These are phyloP conservation scores for Natrix natrix DNA, from an alignment of 2,797 vertebrate species.

Conservation along the genomic window DNA sequence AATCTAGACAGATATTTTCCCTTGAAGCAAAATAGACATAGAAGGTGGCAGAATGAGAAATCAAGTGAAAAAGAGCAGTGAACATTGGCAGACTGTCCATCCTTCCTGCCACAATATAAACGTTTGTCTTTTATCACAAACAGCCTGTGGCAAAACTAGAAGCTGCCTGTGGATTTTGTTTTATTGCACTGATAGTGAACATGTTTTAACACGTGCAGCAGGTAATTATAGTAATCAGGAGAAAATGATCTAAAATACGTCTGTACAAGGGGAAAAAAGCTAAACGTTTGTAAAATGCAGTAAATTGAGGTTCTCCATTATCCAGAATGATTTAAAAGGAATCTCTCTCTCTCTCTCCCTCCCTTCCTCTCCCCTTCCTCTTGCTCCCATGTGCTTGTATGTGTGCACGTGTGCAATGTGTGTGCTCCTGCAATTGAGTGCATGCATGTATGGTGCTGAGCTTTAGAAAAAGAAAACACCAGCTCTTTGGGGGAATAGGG, in stretches of 20 bases:
- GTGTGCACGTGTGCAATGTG: neutral
- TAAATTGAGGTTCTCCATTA: neutral
- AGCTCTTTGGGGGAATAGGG: neutral
- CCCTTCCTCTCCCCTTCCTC: neutral
- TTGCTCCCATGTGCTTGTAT: neutral
- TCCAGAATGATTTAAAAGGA: neutral
- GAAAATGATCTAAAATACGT: neutral
- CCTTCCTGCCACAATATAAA: neutral
- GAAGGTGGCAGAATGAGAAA: conserved; percentile 16
- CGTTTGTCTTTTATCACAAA: conserved; percentile 28
- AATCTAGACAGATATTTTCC: neutral
- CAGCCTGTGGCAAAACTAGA: neutral
- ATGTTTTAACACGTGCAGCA: conserved; percentile 4
- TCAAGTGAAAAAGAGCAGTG: conserved; percentile 33
- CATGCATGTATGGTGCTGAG: neutral
- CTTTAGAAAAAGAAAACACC: neutral
- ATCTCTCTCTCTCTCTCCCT: neutral
- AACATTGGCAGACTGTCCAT: neutral
- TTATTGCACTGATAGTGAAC: conserved; percentile 7
- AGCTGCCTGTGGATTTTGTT: neutral
- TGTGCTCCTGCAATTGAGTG: neutral
- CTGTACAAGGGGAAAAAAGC: neutral
- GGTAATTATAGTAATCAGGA: conserved; percentile 1
- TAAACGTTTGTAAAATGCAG: neutral
- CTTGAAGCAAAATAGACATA: conserved; percentile 21